Evolutionary conservation across 2,888 invertebrate genomes (phyloP), one percentile per base, ranked within the genome.

Genomic region (Lordiphosa fenestrarum): DNA sequence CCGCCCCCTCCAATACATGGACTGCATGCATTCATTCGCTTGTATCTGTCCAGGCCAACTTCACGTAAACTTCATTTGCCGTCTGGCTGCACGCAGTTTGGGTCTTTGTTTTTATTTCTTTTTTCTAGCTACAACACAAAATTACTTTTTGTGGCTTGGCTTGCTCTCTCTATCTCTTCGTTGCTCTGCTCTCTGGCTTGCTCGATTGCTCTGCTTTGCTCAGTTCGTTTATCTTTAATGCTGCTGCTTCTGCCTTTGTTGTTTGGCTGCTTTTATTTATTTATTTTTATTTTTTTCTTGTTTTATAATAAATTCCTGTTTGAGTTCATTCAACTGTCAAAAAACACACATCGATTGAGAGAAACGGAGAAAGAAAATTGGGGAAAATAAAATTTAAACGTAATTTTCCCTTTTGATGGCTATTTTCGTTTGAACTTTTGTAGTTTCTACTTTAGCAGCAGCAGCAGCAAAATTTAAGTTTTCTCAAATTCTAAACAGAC

Each of bases 251-350:
- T 53, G 49, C 65, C 53, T 41, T 25, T 63, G 3, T 50, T 63
- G 53, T 46, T 66, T 61, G 47, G 56, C 35, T 52, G 41, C 30
- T 36, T 36, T 50, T 61, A 41, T 73, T 63, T 67, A 69, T 80
- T 67, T 67, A 52, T 71, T 71, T 60, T 58, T 61, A 58, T 57
- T 48, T 54, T 54, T 59, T 47, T 50, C 46, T 35, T 48, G 7
- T 13, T 54, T 50, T 33, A 49, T 41, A 38, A 47, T 38, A 57
- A 53, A 67, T 42, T 37, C 51, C 37, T 52, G 53, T 13, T 49
- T 58, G 66, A 72, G 86, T 86, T 86, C 86, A 86, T 86, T 86
- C 84, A 86, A 87, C 86, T 86, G 83, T 77, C 87, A 84, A 86
- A 85, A 81, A 72, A 73, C 30, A 51, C 40, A 61, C 61, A 54